Conservation (phyloP, 35 echinoderm and acorn worm genomes). For the Ophioderma brevispina region DNA sequence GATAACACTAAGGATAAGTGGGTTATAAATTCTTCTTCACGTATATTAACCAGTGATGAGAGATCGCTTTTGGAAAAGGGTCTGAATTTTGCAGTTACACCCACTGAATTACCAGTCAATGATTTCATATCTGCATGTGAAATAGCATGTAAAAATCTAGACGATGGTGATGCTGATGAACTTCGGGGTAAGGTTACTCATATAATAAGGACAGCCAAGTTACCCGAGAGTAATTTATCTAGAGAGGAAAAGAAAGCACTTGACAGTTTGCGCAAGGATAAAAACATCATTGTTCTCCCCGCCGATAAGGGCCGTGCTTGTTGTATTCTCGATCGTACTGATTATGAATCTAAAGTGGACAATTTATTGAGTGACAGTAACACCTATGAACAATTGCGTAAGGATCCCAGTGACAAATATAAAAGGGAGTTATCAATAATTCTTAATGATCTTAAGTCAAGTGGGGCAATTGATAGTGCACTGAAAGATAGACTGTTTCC, state of each 20-base stretch:
- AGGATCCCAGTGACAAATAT: conserved; percentile 16
- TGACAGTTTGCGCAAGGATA: not conserved
- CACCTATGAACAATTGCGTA: conserved; percentile 9
- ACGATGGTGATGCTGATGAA: not conserved
- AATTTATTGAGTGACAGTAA: not conserved
- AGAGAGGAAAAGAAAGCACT: conserved; percentile 11
- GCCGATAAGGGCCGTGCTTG: conserved; percentile 37
- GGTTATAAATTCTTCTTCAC: not conserved
- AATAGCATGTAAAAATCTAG: not conserved
- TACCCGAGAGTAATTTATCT: conserved; percentile 13
- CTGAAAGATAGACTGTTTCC: not conserved
- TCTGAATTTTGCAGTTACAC: not conserved
- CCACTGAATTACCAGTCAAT: not conserved
- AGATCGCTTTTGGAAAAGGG: not conserved
- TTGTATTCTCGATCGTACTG: conserved; percentile 1
- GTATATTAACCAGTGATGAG: not conserved
- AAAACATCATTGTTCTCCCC: conserved; percentile 12
- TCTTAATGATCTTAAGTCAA: not conserved
- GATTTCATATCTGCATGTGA: not conserved
- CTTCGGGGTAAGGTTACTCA: not conserved
- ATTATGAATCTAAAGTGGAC: conserved; percentile 9
- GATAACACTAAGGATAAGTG: not conserved
- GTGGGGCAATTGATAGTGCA: not conserved
- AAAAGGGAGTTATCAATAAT: not conserved
- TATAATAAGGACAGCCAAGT: conserved; percentile 3